phyloP scores from a whole-genome alignment of 2,797 vertebrate species.

The Sebastes iracundus region DNA sequence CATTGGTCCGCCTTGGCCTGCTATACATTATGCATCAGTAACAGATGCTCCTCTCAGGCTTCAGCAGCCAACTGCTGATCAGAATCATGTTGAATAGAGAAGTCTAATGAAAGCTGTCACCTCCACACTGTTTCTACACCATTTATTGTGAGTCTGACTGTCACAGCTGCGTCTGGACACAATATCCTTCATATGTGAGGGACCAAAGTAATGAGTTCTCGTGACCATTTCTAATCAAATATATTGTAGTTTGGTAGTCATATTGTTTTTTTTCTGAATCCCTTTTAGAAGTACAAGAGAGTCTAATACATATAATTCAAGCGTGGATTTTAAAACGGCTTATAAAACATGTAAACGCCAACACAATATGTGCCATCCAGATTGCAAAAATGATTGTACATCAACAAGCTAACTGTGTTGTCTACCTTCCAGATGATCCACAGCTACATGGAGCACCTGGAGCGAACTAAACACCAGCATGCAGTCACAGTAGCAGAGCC shows the following conservation, averaged over 20 bases:
- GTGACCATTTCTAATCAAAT: not conserved
- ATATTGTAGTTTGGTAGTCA: not conserved
- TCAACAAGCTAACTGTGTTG: not conserved
- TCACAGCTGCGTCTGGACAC: constrained; percentile 16
- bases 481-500: constrained; percentile 81
- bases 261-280: not conserved
- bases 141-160: constrained; percentile 2
- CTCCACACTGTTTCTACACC: not conserved
- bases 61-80: constrained; percentile 19
- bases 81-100: constrained; percentile 31
- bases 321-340: not conserved
- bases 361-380: not conserved
- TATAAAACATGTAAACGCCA: not conserved
- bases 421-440: constrained; percentile 91
- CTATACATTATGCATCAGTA: constrained; percentile 35
- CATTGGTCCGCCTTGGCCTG: not conserved
- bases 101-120: constrained; percentile 19
- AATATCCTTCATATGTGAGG: not conserved
- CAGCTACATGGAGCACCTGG: constrained; percentile 99
- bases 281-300: not conserved
- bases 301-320: not conserved
- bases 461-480: constrained; percentile 95
- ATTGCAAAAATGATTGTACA: not conserved
- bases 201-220: not conserved
- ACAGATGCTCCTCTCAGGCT: constrained; percentile 30